These are phyloP conservation scores for Sebastes aleutianus DNA, from an alignment of 2,797 vertebrate species.

Conservation along the genomic window DNA sequence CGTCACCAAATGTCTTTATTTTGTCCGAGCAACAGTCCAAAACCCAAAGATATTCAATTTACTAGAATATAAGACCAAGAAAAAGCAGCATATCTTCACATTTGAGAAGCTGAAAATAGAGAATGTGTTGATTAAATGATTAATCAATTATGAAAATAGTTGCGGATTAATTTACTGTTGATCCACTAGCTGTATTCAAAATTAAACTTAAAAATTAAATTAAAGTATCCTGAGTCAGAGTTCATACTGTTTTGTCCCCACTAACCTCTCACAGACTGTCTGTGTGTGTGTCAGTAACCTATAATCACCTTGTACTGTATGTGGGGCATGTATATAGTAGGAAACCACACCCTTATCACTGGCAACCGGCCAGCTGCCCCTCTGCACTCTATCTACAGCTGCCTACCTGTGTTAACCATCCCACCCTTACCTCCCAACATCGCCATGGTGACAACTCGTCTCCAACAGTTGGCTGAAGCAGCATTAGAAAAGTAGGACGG, in stretches of 20 bases:
- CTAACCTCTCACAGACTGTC: not conserved
- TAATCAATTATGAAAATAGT: not conserved
- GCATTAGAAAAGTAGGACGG: not conserved
- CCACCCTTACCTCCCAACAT: conserved; percentile 2
- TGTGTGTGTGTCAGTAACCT: not conserved
- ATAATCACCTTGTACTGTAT: conserved; percentile 13
- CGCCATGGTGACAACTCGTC: conserved; percentile 1
- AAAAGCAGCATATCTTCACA: not conserved
- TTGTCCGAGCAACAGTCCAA: not conserved
- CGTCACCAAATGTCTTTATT: not conserved
- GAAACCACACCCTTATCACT: conserved; percentile 33
- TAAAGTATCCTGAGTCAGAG: not conserved
- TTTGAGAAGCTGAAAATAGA: not conserved
- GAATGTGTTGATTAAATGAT: not conserved
- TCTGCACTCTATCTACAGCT: conserved; percentile 35
- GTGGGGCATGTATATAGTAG: not conserved
- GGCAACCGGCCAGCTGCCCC: conserved; percentile 27
- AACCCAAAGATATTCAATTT: no score
- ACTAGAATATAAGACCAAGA: not conserved
- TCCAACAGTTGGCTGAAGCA: not conserved
- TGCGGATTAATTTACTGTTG: not conserved
- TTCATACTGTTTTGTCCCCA: not conserved
- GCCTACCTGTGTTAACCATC: conserved; percentile 43
- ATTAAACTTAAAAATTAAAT: not conserved
- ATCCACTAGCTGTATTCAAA: not conserved